phyloP scores from a whole-genome alignment of 2,888 invertebrate species.

The Melieria crassipennis region DNA sequence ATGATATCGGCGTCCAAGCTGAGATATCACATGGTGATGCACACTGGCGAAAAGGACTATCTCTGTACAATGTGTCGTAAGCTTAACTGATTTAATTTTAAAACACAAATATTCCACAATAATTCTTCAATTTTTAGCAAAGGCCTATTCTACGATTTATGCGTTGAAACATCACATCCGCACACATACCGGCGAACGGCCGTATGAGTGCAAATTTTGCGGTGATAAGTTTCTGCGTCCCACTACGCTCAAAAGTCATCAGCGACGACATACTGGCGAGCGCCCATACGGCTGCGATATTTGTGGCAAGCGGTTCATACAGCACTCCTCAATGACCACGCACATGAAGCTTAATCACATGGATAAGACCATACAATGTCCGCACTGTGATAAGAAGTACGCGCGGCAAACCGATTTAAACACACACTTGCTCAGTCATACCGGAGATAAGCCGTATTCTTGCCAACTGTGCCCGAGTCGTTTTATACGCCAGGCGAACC shows the following conservation, averaged over 20 bases:
- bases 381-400: conserved; percentile 58
- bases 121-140: conserved; percentile 44
- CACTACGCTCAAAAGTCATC: conserved; percentile 55
- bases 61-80: conserved; percentile 55
- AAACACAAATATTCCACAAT: not conserved
- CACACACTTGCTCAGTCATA: conserved; percentile 55
- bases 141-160: conserved; percentile 55
- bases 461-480: conserved; percentile 55
- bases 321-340: conserved; percentile 57
- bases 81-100: conserved; percentile 30
- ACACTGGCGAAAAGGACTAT: conserved; percentile 56
- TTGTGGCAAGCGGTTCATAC: conserved; percentile 57
- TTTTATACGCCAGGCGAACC: conserved; percentile 57
- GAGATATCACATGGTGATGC: conserved; percentile 54
- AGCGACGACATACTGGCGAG: conserved; percentile 57
- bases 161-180: conserved; percentile 55
- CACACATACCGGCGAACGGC: conserved; percentile 55
- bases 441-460: conserved; percentile 56
- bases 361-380: conserved; percentile 56
- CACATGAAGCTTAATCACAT: conserved; percentile 58
- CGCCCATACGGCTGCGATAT: conserved; percentile 56
- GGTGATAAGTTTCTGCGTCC: conserved; percentile 54
- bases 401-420: conserved; percentile 56
- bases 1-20: conserved; percentile 52
- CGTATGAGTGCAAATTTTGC: conserved; percentile 55